Evolutionary conservation across 2,888 invertebrate species (phyloP).

Genomic region (Eucera pruinosa): DNA sequence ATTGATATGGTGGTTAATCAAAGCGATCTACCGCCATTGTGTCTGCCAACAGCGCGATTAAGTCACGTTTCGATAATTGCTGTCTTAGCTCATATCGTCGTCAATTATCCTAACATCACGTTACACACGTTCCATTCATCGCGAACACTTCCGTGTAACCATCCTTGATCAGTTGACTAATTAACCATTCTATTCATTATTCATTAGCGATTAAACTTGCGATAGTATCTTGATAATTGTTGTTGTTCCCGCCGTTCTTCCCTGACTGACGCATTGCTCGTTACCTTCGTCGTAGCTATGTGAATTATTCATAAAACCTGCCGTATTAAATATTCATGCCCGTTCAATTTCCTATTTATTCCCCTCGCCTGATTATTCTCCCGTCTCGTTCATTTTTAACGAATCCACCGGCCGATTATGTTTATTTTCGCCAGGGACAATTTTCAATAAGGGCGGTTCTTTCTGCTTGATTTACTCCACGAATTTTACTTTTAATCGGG

Average conservation of each 20-base stretch:
- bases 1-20: slow-evolving; percentile 22
- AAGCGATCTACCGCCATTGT: slow-evolving; percentile 38
- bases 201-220: neutral
- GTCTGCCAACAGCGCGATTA: slow-evolving; percentile 39
- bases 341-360: slow-evolving; percentile 44
- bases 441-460: neutral
- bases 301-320: slow-evolving; percentile 40
- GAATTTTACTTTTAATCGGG: neutral
- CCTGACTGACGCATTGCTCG: neutral
- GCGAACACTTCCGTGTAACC: neutral
- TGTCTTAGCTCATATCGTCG: slow-evolving; percentile 51
- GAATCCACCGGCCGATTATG: neutral
- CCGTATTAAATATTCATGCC: slow-evolving; percentile 48
- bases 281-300: neutral
- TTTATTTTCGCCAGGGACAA: slow-evolving; percentile 18
- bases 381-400: slow-evolving; percentile 52
- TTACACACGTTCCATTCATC: neutral
- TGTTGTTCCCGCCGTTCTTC: neutral
- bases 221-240: neutral
- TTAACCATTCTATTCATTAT: neutral
- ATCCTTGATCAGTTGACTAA: neutral
- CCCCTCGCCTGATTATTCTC: slow-evolving; percentile 60
- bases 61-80: slow-evolving; percentile 57
- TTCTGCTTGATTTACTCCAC: neutral
- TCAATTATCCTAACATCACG: slow-evolving; percentile 49